Base-by-base conservation (phyloP, 92 coral and sea anemone species). In the Palythoa heliodiscus region DNA sequence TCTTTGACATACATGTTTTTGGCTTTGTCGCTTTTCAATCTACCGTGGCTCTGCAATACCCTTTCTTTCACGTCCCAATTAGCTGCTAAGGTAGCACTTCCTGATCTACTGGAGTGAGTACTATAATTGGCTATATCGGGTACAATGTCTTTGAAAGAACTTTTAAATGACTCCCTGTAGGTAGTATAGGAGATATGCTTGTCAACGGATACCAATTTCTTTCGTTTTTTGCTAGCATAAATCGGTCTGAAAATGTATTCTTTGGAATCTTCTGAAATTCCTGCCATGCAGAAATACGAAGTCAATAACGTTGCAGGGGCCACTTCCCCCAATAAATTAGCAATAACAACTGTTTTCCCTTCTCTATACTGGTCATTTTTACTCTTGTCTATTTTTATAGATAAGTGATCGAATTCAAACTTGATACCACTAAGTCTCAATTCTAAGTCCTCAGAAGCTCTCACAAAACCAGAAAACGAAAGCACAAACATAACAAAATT, bases 121-220 rank as follows among this genome's bases (percentile, higher is more conserved):
- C 91, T 88, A 39, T 58, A 88, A 3, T 77, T 85, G 16, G 86
- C 25, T 53, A 88, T 84, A 39, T 88, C 78, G 3, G 55, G 72
- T 82, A 66, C 77, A 82, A 82, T 66, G 1, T 55, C 61, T 55
- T 55, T 55, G 19, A 55, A 55, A 12, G 61, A 55, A 58, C 78
- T 75, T 61, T 88, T 88, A 83, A 88, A 88, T 7, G 91, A 86
- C 57, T 88, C 89, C 55, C 89, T 73, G 37, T 88, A 76, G 14
- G 88, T 71, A 16, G 88, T 48, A 58, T 87, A 87, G 78, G 81
- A 43, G 7, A 87, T 67, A 20, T 66, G 90, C 60, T 61, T 64
- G 61, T 83, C 25, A 19, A 73, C 81, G 15, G 55, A 52, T 52
- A 52, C 55, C 47, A 55, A 81, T 66, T 63, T 63, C 70, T 81